Evolutionary conservation across 2,888 invertebrate genomes (phyloP).

Genomic region (Acheta domesticus): DNA sequence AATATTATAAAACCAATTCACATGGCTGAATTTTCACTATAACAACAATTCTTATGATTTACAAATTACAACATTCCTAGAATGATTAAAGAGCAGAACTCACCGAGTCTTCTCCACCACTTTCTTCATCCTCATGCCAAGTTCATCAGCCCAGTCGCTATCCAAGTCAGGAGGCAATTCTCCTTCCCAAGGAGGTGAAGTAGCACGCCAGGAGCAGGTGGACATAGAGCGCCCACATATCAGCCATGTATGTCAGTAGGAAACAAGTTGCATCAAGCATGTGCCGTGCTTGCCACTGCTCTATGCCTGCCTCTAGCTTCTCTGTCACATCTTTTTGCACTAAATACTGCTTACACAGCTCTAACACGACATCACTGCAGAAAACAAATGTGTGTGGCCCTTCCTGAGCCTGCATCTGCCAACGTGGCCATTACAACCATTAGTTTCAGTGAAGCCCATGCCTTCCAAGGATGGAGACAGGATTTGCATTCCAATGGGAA

Average conservation of each 20-base stretch:
- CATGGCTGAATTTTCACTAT: too few species aligned
- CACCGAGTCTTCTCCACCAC: constrained; percentile 82
- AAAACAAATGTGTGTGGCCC: constrained; percentile 77
- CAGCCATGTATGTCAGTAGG: constrained; percentile 78
- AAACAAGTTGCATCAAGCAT: constrained; percentile 77
- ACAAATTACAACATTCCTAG: neutral
- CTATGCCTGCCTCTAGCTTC: constrained; percentile 52
- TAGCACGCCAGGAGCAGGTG: constrained; percentile 49
- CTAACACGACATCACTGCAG: constrained; percentile 75
- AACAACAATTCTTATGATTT: neutral
- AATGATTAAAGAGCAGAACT: constrained; percentile 36
- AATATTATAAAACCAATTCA: too few species aligned
- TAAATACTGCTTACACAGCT: constrained; percentile 59
- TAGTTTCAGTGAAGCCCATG: constrained; percentile 72
- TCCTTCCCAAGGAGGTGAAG: constrained; percentile 76
- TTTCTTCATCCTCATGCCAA: constrained; percentile 86
- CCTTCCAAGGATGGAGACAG: constrained; percentile 62
- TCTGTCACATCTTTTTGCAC: constrained; percentile 57
- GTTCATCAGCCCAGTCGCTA: constrained; percentile 82
- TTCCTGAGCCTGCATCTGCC: constrained; percentile 77
- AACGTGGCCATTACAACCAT: constrained; percentile 76
- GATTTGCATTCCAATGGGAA: constrained; percentile 67
- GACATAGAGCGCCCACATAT: constrained; percentile 59
- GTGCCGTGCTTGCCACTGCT: constrained; percentile 48
- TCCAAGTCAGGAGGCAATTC: constrained; percentile 72